Evolutionary conservation across 1,140 invertebrate genomes (phyloP), one percentile per base, ranked within the genome.

Genomic region (Prorops nasuta): DNA sequence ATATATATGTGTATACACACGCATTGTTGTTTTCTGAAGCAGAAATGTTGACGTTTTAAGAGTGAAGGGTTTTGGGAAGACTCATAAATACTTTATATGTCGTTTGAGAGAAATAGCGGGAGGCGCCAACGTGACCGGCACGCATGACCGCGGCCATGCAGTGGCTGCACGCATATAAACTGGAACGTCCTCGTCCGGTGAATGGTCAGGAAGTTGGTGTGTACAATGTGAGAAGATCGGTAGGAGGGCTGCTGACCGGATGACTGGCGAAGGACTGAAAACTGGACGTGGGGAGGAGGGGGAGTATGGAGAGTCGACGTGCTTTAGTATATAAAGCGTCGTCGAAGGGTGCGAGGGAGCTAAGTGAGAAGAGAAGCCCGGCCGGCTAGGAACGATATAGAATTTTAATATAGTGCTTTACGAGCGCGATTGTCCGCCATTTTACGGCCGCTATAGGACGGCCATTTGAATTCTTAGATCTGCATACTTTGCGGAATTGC

Each of bases 401-500:
- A 77, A 77, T 77, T 77, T 77, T 77, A 77, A 77, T 77, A 77
- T 75, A 76, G 72, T 76, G 70, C 48, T 77, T 77, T 77, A 77
- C 73, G 75, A 77, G 74, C 65, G 67, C 73, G 72, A 77, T 77
- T 76, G 74, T 77, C 75, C 74, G 66, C 61, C 68, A 74, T 76
- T 76, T 77, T 77, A 77, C 61, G 66, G 65, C 48, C 66, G 61
- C 63, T 64, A 68, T 68, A 71, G 67, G 63, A 58, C 64, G 62
- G 65, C 68, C 71, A 78, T 78, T 78, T 76, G 67, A 76, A 78
- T 78, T 77, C 75, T 77, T 76, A 76, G 74, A 77, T 77, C 74
- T 76, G 71, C 74, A 77, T 77, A 77, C 67, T 76, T 76, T 61
- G 68, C 63, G 65, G 68, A 76, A 76, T 77, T 74, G 72, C 68